Percentiles rank a stretch among this genome's conserved stretches.
Conservation (phyloP, 2,113 vertebrate genomes). For the Orthonyx spaldingii region DNA sequence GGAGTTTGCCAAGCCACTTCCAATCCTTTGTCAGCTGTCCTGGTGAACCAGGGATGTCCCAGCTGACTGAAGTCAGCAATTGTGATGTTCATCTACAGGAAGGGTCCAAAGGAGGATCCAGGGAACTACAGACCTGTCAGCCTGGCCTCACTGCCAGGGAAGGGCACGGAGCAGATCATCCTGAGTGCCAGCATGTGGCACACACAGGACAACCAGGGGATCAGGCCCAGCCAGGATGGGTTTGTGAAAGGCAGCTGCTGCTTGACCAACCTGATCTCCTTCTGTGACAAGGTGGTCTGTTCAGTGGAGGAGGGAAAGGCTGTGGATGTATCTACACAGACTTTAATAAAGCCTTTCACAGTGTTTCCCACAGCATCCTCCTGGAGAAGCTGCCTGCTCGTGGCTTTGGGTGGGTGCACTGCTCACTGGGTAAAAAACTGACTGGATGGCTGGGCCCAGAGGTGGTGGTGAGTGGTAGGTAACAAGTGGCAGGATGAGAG, state of each 20-base stretch:
- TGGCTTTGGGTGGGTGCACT: background rate
- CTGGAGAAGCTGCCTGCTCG: background rate
- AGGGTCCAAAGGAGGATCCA: fast-evolving
- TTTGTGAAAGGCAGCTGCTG: background rate
- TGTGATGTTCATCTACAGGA: background rate
- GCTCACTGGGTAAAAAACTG: background rate
- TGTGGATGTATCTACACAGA: background rate
- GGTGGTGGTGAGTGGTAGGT: background rate
- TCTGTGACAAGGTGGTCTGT: background rate
- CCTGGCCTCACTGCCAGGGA: background rate
- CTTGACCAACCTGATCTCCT: background rate
- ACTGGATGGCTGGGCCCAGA: background rate
- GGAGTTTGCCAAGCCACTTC: background rate
- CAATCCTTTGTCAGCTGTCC: background rate
- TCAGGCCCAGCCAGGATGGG: background rate
- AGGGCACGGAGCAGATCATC: background rate
- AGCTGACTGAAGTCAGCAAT: background rate
- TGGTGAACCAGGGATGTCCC: no score
- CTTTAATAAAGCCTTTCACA: background rate
- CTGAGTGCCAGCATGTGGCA: background rate
- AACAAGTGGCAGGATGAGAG: background rate
- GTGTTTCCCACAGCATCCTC: background rate
- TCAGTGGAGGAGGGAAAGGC: background rate
- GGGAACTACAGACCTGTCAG: background rate
- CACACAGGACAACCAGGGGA: background rate